Evolutionary conservation across 1,140 invertebrate genomes (phyloP).

Genomic region (Drosophila willistoni): DNA sequence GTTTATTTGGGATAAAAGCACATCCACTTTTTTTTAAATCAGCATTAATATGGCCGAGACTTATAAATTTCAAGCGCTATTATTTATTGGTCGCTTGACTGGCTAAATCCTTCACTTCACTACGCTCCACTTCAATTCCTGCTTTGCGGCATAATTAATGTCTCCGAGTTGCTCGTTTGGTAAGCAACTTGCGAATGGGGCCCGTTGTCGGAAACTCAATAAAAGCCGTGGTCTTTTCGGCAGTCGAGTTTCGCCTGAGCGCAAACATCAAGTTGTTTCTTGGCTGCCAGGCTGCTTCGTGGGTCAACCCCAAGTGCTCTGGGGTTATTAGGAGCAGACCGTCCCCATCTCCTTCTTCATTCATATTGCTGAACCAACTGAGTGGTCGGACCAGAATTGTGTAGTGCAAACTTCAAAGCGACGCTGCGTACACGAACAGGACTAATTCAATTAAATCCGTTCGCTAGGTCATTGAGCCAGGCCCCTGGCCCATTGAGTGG

Average conservation of each 20-base stretch:
- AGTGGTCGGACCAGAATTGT: constrained; percentile 34
- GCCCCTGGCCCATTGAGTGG: constrained; percentile 13
- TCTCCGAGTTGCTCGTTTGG: constrained; percentile 35
- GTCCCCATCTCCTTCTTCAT: background rate
- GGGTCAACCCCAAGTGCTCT: constrained; percentile 48
- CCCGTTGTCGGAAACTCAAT: constrained; percentile 55
- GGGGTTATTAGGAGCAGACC: constrained; percentile 16
- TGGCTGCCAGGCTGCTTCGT: constrained; percentile 28
- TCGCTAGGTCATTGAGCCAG: constrained; percentile 28
- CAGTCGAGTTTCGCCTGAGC: constrained; percentile 57
- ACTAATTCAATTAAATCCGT: constrained; percentile 78
- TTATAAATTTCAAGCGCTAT: constrained; percentile 55
- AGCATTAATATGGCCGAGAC: constrained; percentile 15
- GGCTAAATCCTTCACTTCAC: constrained; percentile 22
- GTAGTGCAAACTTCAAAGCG: constrained; percentile 78
- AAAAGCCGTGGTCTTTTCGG: constrained; percentile 59
- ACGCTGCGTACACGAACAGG: constrained; percentile 56
- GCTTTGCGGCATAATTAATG: constrained; percentile 68
- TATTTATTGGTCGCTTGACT: constrained; percentile 50
- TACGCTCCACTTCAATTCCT: constrained; percentile 18
- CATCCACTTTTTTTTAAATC: constrained; percentile 38
- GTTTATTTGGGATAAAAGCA: constrained; percentile 48
- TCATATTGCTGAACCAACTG: background rate
- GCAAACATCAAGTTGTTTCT: constrained; percentile 60
- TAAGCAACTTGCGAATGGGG: constrained; percentile 24